These are phyloP conservation scores for Tauraco hartlaubi DNA, from an alignment of 2,797 vertebrate genomes.

Conservation along the genomic window DNA sequence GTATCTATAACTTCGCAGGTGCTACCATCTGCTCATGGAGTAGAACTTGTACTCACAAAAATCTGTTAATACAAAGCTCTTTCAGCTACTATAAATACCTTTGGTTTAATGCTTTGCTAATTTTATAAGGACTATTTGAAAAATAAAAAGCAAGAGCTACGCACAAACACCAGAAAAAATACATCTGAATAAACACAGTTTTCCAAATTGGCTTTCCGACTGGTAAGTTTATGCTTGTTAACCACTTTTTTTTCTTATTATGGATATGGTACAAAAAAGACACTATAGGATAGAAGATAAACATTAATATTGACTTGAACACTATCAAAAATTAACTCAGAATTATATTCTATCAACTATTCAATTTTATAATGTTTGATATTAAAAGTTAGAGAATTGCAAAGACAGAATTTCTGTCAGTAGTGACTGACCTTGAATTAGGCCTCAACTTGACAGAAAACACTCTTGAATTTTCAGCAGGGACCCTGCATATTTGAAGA, in stretches of 20 bases:
- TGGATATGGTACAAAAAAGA: neutral
- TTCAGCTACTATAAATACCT: neutral
- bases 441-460: neutral
- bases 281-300: neutral
- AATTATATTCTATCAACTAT: neutral
- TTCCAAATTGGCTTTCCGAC: neutral
- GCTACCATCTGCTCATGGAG: neutral
- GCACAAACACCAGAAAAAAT: neutral
- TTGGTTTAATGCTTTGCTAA: neutral
- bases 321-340: neutral
- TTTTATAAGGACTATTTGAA: neutral
- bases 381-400: neutral
- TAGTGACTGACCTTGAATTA: neutral
- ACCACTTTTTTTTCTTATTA: neutral
- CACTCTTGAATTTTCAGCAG: neutral
- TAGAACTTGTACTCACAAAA: neutral
- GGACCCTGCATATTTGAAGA: neutral
- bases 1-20: conserved; percentile 2
- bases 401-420: neutral
- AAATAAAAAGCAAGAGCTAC: neutral
- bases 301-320: neutral
- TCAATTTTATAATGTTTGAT: neutral
- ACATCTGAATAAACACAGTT: rapidly evolving
- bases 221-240: neutral
- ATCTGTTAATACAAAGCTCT: neutral